These are phyloP conservation scores for Cybosia mesomella DNA, from an alignment of 2,888 invertebrate genomes.

Conservation along the genomic window DNA sequence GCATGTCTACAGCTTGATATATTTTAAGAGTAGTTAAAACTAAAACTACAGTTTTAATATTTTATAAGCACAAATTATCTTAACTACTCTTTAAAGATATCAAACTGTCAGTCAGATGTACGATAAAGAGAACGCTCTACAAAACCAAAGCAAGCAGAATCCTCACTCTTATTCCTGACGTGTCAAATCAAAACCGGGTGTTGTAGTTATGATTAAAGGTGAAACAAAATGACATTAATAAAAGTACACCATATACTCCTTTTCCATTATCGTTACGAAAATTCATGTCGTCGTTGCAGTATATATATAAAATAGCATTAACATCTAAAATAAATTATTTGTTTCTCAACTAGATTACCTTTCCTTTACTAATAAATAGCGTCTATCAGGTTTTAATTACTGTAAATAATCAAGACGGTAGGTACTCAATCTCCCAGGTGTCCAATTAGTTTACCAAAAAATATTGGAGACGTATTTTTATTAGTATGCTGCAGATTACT, in stretches of 20 bases:
- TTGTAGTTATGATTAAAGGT: background rate
- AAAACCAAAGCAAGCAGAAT: background rate
- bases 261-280: background rate
- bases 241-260: background rate
- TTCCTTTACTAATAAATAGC: slow-evolving; percentile 37
- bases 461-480: background rate
- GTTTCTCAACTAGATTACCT: slow-evolving; percentile 22
- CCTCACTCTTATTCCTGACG: background rate
- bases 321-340: slow-evolving; percentile 38
- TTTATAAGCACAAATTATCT: no score
- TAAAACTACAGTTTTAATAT: background rate
- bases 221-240: slow-evolving; percentile 3
- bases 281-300: background rate
- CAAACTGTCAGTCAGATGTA: no score
- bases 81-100: no score
- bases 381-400: slow-evolving; percentile 39
- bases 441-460: background rate
- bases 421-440: background rate
- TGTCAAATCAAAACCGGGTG: background rate
- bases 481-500: background rate
- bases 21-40: background rate
- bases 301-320: slow-evolving; percentile 9
- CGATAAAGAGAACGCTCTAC: no score
- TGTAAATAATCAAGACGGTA: no score
- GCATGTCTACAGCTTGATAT: background rate